A percentile compares a stretch with the other conserved stretches of the same genome.
These are phyloP conservation scores for Nothoprocta perdicaria DNA, from an alignment of 2,113 vertebrate species.

Conservation along the genomic window DNA sequence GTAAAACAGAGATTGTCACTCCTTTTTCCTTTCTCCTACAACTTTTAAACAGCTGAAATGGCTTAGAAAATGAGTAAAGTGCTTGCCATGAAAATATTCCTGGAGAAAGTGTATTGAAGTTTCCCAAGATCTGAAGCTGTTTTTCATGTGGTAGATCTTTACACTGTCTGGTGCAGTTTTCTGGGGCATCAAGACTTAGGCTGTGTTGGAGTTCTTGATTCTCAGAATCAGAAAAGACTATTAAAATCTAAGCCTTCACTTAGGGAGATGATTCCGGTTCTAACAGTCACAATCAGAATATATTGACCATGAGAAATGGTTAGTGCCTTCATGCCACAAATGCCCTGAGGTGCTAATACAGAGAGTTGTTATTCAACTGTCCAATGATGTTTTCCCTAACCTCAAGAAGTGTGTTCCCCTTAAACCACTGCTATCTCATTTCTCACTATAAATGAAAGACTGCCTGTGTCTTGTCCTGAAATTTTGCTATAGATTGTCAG, in stretches of 20 bases:
- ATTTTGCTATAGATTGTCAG: background rate
- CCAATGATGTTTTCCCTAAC: background rate
- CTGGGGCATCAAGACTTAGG: background rate
- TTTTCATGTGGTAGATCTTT: background rate
- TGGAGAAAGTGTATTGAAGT: background rate
- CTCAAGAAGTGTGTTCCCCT: background rate
- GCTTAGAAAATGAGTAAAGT: background rate
- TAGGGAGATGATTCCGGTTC: background rate
- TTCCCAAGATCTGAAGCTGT: background rate
- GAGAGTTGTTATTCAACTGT: accelerated
- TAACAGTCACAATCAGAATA: background rate
- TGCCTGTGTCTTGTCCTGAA: background rate
- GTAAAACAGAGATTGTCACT: background rate
- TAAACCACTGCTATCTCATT: accelerated
- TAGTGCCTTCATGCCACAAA: background rate
- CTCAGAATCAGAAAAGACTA: background rate
- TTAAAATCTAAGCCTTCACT: background rate
- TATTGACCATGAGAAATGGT: background rate
- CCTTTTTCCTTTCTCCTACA: background rate
- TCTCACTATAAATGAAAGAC: background rate
- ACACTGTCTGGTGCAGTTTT: background rate
- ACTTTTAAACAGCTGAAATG: background rate
- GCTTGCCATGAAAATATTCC: background rate
- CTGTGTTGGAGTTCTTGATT: background rate
- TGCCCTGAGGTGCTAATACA: accelerated